Evolutionary conservation across 2,113 vertebrate species (phyloP), one percentile per base, ranked within the genome.

Genomic region (Rana temporaria): DNA sequence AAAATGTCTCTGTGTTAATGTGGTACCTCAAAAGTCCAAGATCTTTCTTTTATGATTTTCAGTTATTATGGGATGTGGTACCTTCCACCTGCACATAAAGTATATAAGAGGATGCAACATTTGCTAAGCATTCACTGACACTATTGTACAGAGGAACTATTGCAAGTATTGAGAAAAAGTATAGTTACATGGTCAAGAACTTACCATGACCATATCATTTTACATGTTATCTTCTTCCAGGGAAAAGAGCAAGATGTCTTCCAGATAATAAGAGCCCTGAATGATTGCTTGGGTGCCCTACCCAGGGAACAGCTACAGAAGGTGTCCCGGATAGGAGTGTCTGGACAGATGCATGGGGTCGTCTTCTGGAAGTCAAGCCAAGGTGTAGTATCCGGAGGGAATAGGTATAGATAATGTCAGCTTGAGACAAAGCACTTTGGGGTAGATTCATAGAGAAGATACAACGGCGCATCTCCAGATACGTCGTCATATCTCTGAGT

Each of bases 291-390:
- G 4, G 80, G 80, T 38, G 90, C 90, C 52, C 90, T 99, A 14
- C 94, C 97, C 14, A 82, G 69, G 65, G 87, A 95, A 79, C 90
- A 90, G 26, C 92, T 97, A 53, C 90, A 85, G 78, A 89, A 52
- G n/a, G 97, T 99, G 30, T 20, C 75, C 68, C 87, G 89, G 81
- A 90, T 99, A 56, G 96, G 96, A 0, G 80, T 99, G 84, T 94
- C 94, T 17, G 98, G 98, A 80, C 98, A 99, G 90, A 99, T 99
- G 98, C 98, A 99, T 0, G 98, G 98, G 15, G 85, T 98, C 70
- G n/a, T 99, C 60, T 94, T 99, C 85, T 99, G 98, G 98, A 97
- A 90, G 87, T 86, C 87, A 72, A 79, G 89, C 65, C 89, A 90
- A 90, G 97, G 97, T 98, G 55, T 67, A 48, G 18, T 32, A 22